These are phyloP conservation scores for Marasmarcha lunaedactyla DNA, from an alignment of 2,888 invertebrate genomes.

Conservation along the genomic window DNA sequence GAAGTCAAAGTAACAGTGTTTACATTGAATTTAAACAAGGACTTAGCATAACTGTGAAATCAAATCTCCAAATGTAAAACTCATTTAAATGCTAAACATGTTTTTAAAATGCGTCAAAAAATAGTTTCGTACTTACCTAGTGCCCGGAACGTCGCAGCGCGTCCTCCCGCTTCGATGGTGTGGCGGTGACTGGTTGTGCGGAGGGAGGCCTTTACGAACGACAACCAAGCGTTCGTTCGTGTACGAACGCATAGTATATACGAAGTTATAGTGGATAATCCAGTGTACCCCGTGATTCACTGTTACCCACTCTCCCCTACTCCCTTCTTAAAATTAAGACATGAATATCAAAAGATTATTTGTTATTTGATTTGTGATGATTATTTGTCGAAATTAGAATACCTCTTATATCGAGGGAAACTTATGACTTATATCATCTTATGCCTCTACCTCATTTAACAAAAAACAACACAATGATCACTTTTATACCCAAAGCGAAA, in stretches of 20 bases:
- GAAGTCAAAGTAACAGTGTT: neutral
- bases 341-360: too few species aligned
- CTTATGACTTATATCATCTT: too few species aligned
- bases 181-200: neutral
- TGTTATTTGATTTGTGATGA: too few species aligned
- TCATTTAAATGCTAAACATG: neutral
- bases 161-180: neutral
- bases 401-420: too few species aligned
- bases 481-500: too few species aligned
- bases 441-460: too few species aligned
- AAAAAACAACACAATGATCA: too few species aligned
- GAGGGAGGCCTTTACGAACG: neutral
- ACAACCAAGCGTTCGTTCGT: neutral
- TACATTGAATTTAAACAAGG: neutral
- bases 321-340: too few species aligned
- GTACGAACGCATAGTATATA: neutral
- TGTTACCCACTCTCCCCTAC: conserved; percentile 4
- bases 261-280: neutral
- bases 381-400: too few species aligned
- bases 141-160: conserved; percentile 1
- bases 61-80: neutral
- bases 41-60: neutral
- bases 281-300: conserved; percentile 1
- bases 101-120: neutral
- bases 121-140: conserved; percentile 1